Conservation (phyloP, 2,113 vertebrate species). For the Gyps fulvus region DNA sequence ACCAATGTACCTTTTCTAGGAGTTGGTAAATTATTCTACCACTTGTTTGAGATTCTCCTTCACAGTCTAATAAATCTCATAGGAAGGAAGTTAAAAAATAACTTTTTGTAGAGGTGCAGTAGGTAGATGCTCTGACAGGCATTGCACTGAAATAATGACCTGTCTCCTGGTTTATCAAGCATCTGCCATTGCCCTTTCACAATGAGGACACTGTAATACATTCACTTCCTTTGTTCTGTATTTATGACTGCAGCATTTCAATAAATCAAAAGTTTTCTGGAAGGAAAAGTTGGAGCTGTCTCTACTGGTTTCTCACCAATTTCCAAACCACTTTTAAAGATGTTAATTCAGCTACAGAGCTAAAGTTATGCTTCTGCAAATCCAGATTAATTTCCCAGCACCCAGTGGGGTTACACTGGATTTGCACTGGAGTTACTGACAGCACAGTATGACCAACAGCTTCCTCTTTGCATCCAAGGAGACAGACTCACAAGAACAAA, state of each 20-base stretch:
- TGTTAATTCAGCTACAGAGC: background rate
- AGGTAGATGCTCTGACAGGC: background rate
- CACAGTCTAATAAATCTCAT: background rate
- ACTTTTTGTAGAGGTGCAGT: background rate
- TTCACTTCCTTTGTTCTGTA: slow-evolving; percentile 3
- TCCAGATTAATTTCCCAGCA: background rate
- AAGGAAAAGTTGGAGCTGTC: background rate
- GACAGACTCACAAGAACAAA: slow-evolving; percentile 52
- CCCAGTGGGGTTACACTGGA: background rate
- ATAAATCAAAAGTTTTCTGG: slow-evolving; percentile 26
- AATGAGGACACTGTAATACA: background rate
- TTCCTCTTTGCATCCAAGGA: slow-evolving; percentile 31
- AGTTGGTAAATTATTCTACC: slow-evolving; percentile 13
- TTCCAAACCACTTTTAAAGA: background rate
- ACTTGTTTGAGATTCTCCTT: background rate
- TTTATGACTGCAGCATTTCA: slow-evolving; percentile 1
- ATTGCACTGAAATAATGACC: slow-evolving; percentile 21
- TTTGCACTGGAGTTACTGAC: background rate
- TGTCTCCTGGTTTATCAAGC: background rate
- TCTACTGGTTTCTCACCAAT: background rate
- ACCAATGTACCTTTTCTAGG: background rate
- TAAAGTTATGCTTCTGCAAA: background rate
- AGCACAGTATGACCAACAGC: slow-evolving; percentile 28
- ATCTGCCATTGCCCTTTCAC: background rate
- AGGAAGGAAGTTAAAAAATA: slow-evolving; percentile 33